phyloP scores from a whole-genome alignment of 2,797 vertebrate genomes.

The Fundulus diaphanus region DNA sequence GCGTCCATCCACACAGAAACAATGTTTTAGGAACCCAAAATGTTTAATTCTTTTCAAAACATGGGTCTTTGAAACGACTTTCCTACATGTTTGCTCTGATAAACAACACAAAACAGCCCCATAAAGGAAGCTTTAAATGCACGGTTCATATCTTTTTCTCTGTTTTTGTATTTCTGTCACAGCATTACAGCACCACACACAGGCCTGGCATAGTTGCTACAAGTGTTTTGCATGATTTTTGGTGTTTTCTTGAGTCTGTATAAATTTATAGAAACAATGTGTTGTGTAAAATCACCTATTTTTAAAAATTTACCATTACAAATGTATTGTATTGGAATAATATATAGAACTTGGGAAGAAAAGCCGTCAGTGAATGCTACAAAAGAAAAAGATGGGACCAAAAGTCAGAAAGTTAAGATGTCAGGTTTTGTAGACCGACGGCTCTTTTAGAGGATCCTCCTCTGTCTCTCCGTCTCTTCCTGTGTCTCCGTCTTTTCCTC shows the following conservation, averaged over 20 bases:
- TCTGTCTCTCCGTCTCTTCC: slow-evolving; percentile 14
- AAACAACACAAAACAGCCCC: not conserved
- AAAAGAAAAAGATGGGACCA: slow-evolving; percentile 29
- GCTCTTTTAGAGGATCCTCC: slow-evolving; percentile 27
- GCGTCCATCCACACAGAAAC: not conserved
- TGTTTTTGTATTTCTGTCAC: not conserved
- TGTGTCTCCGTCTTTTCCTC: slow-evolving; percentile 45
- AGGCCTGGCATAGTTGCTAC: not conserved
- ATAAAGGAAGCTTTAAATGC: not conserved
- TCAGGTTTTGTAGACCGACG: slow-evolving; percentile 46
- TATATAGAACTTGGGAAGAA: not conserved
- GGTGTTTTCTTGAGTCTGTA: not conserved
- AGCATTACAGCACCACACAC: not conserved
- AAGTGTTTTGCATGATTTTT: not conserved
- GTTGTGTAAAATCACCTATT: not conserved
- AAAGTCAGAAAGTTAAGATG: slow-evolving; percentile 49
- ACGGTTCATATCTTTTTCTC: not conserved
- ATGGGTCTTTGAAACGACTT: not conserved
- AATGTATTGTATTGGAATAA: not conserved
- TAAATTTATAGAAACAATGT: not conserved
- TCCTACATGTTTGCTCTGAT: not conserved
- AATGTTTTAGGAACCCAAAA: not conserved
- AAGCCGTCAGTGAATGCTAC: slow-evolving; percentile 24
- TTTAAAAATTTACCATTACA: not conserved
- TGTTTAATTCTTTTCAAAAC: not conserved